phyloP scores from a whole-genome alignment of 1,140 invertebrate species.

The Brachionus manjavacas region DNA sequence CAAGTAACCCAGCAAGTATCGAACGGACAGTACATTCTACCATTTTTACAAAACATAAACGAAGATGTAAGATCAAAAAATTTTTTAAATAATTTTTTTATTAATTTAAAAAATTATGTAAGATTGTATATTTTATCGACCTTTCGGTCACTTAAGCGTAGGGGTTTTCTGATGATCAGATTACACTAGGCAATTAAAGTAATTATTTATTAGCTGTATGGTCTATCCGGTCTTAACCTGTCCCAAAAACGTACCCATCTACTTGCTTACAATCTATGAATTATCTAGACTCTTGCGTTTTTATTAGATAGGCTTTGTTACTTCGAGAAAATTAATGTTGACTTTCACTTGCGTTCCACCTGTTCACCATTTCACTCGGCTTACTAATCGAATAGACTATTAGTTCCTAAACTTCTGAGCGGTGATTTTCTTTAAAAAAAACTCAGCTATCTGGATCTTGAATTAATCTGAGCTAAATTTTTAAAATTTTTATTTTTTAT shows the following conservation, averaged over 20 bases:
- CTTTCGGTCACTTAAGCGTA: constrained; percentile 4
- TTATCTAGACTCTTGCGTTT: constrained; percentile 14
- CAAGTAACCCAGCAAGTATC: not conserved
- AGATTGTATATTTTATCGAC: not conserved
- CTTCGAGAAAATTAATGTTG: not conserved
- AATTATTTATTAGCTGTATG: constrained; percentile 15
- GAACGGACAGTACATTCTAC: constrained; percentile 11
- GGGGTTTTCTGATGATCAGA: not conserved
- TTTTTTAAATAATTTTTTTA: constrained; percentile 4
- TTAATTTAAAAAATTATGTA: not conserved
- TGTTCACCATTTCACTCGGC: not conserved
- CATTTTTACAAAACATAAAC: constrained; percentile 27
- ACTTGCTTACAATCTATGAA: not conserved
- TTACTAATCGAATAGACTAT: constrained; percentile 28
- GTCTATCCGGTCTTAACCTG: not conserved
- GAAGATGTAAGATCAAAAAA: constrained; percentile 23
- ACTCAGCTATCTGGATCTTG: not conserved
- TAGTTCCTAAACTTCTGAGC: not conserved
- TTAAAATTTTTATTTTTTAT: not conserved
- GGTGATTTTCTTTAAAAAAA: not conserved
- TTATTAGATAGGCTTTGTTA: not conserved
- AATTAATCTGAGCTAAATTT: not conserved
- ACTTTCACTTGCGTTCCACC: not conserved
- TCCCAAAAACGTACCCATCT: not conserved
- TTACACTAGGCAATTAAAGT: not conserved